A percentile compares a stretch with the other conserved stretches of the same genome.
Conservation (phyloP, 23 tunicate genomes). For the Oikopleura albicans region DNA sequence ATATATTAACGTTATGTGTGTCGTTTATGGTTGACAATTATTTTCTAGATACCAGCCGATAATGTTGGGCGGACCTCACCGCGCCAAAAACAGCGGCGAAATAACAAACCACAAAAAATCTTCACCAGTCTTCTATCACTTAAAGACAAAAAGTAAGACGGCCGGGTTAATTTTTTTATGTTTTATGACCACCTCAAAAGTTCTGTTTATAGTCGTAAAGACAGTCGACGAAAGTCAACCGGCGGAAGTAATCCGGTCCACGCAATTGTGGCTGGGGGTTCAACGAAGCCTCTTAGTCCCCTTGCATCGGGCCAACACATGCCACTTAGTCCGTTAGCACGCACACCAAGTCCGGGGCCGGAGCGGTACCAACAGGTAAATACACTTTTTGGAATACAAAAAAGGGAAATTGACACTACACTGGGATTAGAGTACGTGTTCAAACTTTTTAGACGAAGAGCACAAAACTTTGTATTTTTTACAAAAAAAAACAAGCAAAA, state of each 20-base stretch:
- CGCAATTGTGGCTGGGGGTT: neutral
- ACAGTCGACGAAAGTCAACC: neutral
- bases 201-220: neutral
- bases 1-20: no score
- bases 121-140: neutral
- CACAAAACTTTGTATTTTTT: no score
- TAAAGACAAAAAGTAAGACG: neutral
- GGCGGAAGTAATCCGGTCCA: neutral
- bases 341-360: constrained; percentile 13
- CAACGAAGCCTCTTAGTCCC: constrained; percentile 12
- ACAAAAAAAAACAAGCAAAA: no score
- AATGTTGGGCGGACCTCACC: neutral
- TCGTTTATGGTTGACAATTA: no score
- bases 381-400: no score
- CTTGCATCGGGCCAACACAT: constrained; percentile 7
- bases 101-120: neutral
- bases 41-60: neutral
- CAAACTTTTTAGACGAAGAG: no score
- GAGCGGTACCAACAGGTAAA: neutral
- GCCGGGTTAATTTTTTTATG: neutral
- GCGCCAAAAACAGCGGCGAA: neutral
- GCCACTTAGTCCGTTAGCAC: neutral
- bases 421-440: no score
- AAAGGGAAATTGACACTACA: no score
- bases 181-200: neutral